phyloP scores from a whole-genome alignment of 2,113 vertebrate species.

The Nerophis ophidion region DNA sequence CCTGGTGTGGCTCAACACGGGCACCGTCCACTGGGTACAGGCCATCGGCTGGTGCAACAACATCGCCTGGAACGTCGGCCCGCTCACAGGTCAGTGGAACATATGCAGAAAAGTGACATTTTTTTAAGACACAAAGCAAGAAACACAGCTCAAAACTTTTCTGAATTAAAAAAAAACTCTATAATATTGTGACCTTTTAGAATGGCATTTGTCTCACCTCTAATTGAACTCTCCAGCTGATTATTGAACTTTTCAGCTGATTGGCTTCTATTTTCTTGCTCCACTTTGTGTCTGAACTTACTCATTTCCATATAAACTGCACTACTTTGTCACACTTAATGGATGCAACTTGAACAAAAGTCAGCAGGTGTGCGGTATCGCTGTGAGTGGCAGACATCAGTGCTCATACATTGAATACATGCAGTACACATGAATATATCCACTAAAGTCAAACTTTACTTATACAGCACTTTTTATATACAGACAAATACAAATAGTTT shows the following conservation, averaged over 20 bases:
- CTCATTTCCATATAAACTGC: background rate
- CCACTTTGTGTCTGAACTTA: background rate
- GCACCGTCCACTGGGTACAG: conserved; percentile 98
- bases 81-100: conserved; percentile 81
- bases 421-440: too few species aligned
- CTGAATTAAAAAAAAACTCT: background rate
- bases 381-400: background rate
- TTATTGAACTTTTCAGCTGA: conserved; percentile 35
- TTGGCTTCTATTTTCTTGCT: conserved; percentile 5
- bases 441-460: too few species aligned
- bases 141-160: background rate
- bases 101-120: background rate
- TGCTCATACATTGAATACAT: background rate
- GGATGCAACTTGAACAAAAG: background rate
- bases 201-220: background rate
- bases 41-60: conserved; percentile 99
- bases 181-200: conserved; percentile 18
- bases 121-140: background rate
- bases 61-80: conserved; percentile 97
- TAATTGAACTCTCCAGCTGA: conserved; percentile 12
- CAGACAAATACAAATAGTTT: too few species aligned
- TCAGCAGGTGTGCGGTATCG: background rate
- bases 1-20: conserved; percentile 98
- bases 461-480: too few species aligned
- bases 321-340: background rate